A percentile compares a stretch with the other conserved stretches of the same genome.
Conservation (phyloP, 2,888 invertebrate genomes). For the Chymomyza fuscimana region DNA sequence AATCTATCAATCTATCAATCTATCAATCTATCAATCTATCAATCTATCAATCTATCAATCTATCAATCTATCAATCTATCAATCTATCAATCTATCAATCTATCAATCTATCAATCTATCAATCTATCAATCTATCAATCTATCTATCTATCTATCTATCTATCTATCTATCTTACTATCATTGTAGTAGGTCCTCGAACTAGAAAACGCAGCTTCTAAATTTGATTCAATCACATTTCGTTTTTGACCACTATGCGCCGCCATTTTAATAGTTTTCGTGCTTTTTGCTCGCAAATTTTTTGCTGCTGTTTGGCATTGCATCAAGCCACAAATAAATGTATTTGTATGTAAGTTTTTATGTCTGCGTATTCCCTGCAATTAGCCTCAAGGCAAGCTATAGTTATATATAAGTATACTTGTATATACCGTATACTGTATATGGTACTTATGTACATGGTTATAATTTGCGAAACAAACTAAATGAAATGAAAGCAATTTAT, state of each 20-base stretch:
- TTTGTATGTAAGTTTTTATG: neutral
- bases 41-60: too few relatives aligned
- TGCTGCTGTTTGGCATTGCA: neutral
- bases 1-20: too few relatives aligned
- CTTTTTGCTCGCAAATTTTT: neutral
- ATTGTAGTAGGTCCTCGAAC: too few relatives aligned
- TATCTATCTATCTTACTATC: too few relatives aligned
- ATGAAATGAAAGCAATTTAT: neutral
- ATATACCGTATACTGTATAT: neutral
- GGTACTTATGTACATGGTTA: neutral
- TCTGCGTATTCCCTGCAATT: neutral
- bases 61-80: too few relatives aligned
- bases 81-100: too few relatives aligned
- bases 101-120: too few relatives aligned
- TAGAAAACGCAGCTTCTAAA: too few relatives aligned
- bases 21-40: too few relatives aligned
- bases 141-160: too few relatives aligned
- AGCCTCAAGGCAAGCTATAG: neutral
- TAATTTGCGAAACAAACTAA: neutral
- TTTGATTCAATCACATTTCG: neutral
- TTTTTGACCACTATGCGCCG: neutral
- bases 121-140: too few relatives aligned
- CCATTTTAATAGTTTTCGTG: neutral
- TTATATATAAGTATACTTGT: neutral
- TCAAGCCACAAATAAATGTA: neutral